phyloP scores from a whole-genome alignment of 1,140 invertebrate genomes.

The Spodoptera litura region DNA sequence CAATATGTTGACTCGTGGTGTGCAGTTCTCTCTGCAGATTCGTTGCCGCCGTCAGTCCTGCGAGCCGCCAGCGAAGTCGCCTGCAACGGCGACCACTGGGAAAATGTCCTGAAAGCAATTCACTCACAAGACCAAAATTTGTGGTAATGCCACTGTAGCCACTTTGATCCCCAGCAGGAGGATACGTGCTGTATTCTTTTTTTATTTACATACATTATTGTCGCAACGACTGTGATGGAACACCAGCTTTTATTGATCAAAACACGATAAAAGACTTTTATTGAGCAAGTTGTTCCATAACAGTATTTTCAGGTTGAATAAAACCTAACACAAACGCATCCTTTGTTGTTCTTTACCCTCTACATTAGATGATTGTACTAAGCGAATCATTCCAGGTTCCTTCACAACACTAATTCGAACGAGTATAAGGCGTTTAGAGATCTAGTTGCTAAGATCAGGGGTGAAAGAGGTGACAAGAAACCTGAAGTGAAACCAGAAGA shows the following conservation, averaged over 20 bases:
- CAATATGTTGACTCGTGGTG: slow-evolving; percentile 84
- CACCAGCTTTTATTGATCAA: slow-evolving; percentile 32
- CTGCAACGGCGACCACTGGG: slow-evolving; percentile 83
- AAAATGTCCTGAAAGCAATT: slow-evolving; percentile 84
- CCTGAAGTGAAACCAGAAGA: slow-evolving; percentile 81
- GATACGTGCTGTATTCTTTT: slow-evolving; percentile 81
- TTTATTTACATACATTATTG: slow-evolving; percentile 70
- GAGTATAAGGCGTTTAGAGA: slow-evolving; percentile 83
- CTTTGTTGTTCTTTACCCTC: slow-evolving; percentile 55
- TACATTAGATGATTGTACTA: slow-evolving; percentile 50
- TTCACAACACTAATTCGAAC: slow-evolving; percentile 78
- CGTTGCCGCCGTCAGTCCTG: slow-evolving; percentile 72
- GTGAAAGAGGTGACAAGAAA: slow-evolving; percentile 64
- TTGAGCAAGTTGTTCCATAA: slow-evolving; percentile 39
- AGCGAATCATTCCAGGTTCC: slow-evolving; percentile 77
- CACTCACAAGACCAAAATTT: slow-evolving; percentile 83
- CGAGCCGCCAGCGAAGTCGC: slow-evolving; percentile 81
- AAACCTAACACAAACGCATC: slow-evolving; percentile 62
- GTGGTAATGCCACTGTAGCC: slow-evolving; percentile 83
- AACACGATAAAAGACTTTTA: background rate
- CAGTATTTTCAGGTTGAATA: slow-evolving; percentile 63
- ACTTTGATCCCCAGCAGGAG: slow-evolving; percentile 67
- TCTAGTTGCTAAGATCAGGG: slow-evolving; percentile 70
- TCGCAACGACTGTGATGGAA: slow-evolving; percentile 52
- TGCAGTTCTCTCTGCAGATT: slow-evolving; percentile 86